phyloP scores from a whole-genome alignment of 2,113 vertebrate genomes.

The Leuciscus idus region DNA sequence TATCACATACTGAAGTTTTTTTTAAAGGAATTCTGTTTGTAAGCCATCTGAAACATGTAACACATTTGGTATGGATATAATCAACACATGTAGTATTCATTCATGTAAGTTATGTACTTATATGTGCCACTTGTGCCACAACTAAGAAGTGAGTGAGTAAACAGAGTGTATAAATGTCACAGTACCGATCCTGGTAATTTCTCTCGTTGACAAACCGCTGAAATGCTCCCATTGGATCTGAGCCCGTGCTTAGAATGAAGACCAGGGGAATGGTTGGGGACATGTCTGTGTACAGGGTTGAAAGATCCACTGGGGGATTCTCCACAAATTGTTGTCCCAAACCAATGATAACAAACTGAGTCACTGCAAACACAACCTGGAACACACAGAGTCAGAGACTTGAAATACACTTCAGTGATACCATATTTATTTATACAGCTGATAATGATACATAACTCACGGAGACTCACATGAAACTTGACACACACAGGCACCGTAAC shows the following conservation, averaged over 20 bases:
- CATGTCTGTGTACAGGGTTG: slow-evolving; percentile 81
- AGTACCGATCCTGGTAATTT: slow-evolving; percentile 78
- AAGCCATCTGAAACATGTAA: neutral
- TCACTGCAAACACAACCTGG: slow-evolving; percentile 80
- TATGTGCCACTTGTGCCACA: neutral
- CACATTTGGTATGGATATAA: neutral
- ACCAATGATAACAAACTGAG: slow-evolving; percentile 80
- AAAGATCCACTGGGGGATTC: slow-evolving; percentile 80
- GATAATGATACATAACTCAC: neutral
- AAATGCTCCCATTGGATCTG: slow-evolving; percentile 84
- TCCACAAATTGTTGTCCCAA: slow-evolving; percentile 82
- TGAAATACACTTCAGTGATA: neutral
- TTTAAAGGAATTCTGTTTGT: neutral
- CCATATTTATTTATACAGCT: neutral
- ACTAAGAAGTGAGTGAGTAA: neutral
- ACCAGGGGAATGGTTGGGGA: slow-evolving; percentile 77
- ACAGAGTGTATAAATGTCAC: neutral
- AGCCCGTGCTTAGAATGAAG: slow-evolving; percentile 85
- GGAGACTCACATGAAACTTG: neutral
- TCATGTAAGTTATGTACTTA: neutral
- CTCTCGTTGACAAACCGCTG: slow-evolving; percentile 83
- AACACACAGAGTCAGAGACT: slow-evolving; percentile 16
- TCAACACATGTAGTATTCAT: neutral
- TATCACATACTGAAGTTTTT: neutral
- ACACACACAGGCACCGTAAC: neutral